Evolutionary conservation across 2,113 vertebrate genomes (phyloP), one percentile per base, ranked within the genome.

Genomic region (Xiphorhynchus elegans): DNA sequence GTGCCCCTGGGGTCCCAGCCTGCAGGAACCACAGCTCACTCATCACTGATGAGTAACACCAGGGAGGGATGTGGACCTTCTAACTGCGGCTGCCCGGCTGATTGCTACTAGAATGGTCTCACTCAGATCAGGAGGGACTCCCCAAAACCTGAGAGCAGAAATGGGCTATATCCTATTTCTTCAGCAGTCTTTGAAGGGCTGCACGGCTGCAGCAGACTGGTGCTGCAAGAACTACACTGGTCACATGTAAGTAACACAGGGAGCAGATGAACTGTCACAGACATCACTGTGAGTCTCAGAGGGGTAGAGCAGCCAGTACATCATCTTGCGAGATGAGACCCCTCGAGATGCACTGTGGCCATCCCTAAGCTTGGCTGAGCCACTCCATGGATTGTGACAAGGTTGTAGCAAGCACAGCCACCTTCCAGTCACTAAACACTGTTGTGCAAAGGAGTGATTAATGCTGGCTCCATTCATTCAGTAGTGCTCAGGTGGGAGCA

Each of bases 361-460:
- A 58, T 24, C 89, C 31, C 6, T 15, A 31, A 83, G 52, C 84
- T 37, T 70, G 93, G 60, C 88, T 88, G 78, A 92, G 95, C 89
- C 90, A 67, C 59, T 95, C 74, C 63, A 37, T 50, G 13, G 63
- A 9, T 26, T 28, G 37, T 76, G 40, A 58, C 47, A 76, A 20
- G 60, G 46, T 9, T 91, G 62, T 17, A 20, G 53, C 11, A 46
- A 80, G 59, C 13, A 5, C 58, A 76, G 29, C 13, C 74, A 83
- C 76, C 66, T 95, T 92, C 74, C 60, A 83, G 55, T 60, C 80
- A 26, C 88, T 83, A 42, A 39, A 78, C 44, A 56, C 84, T 55
- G 39, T 37, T 87, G 49, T 77, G 64, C 90, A 96, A 91, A 93
- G 63, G 91, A 93, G 70, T 87, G 87, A 96, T 86, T 94, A 70